A percentile compares a stretch with the other conserved stretches of the same genome.
These are phyloP conservation scores for Drosophila asahinai DNA, from an alignment of 1,140 invertebrate genomes.

Conservation along the genomic window DNA sequence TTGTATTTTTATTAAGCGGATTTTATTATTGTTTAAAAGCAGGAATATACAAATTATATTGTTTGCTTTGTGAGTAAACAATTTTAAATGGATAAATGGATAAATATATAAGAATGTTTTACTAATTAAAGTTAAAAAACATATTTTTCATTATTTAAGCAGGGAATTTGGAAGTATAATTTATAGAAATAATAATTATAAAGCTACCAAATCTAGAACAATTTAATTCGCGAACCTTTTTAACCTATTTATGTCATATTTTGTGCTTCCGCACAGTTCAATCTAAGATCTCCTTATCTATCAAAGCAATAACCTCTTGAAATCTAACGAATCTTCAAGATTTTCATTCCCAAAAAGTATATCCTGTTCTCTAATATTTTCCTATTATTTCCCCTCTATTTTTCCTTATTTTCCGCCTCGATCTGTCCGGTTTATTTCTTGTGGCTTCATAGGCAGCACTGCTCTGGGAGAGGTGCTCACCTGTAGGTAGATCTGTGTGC, in stretches of 20 bases:
- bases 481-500: conserved; percentile 85
- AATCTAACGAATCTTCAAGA: no score
- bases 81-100: neutral
- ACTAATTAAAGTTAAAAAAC: neutral
- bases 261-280: no score
- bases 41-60: neutral
- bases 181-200: no score
- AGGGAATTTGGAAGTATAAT: no score
- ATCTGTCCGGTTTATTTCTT: neutral
- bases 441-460: neutral
- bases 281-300: neutral
- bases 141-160: neutral
- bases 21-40: neutral
- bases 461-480: conserved; percentile 58
- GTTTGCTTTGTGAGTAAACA: neutral
- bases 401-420: neutral
- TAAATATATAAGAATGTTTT: neutral
- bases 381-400: no score
- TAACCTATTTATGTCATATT: no score
- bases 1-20: neutral
- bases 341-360: no score
- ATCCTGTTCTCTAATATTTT: no score
- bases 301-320: neutral
- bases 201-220: fast-evolving
- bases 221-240: no score